Base-by-base conservation (phyloP, 2,888 invertebrate genomes). In the Odontothrips loti region DNA sequence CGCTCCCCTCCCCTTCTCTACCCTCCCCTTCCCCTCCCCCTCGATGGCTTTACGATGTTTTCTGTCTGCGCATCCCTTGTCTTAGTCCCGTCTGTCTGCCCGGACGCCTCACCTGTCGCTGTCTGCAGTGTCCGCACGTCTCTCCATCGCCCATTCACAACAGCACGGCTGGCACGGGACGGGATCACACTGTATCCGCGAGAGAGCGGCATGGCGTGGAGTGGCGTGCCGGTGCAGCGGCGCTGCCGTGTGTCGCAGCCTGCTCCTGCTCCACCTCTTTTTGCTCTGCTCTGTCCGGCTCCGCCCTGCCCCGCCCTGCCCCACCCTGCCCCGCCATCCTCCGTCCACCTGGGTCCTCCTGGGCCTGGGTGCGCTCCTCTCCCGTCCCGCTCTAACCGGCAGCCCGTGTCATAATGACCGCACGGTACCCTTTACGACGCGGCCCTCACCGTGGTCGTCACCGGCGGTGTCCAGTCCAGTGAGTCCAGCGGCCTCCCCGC, bases 1-100 rank as follows among this genome's bases (percentile, higher is more conserved):
- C 10, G 9, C 58, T 58, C 58, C 51, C 9, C 9, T 51, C 68
- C 27, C 68, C 1, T 27, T 27, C 10, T 9, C 58, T 58, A 11
- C 51, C 9, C 9, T 51, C 68, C 58, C n/a, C 15, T 75, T 27
- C 23, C n/a, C 23, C 68, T 48, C 48, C 48, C 12, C 48, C 51
- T 11, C 68, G 68, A 75, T 75, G 68, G 68, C 23, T 75, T 75
- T 75, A 75, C 68, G 68, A 75, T 75, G 68, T 68, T 23, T 23
- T 23, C 68, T 23, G 68, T 27, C 68, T 20, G 34, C 34, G 34
- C 34, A 43, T 43, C 34, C 34, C 34, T 43, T 6, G 34, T 43
- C 34, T 6, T 43, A 43, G 51, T 11, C 51, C 15, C 51, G 51
- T 11, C 8, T 11, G 51, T 15, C 1, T 17, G 3, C 51, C 15